Percentiles rank a stretch among this genome's conserved stretches.
These are phyloP conservation scores for Erythrocebus patas DNA, from an alignment of 2,113 vertebrate species.

Conservation along the genomic window DNA sequence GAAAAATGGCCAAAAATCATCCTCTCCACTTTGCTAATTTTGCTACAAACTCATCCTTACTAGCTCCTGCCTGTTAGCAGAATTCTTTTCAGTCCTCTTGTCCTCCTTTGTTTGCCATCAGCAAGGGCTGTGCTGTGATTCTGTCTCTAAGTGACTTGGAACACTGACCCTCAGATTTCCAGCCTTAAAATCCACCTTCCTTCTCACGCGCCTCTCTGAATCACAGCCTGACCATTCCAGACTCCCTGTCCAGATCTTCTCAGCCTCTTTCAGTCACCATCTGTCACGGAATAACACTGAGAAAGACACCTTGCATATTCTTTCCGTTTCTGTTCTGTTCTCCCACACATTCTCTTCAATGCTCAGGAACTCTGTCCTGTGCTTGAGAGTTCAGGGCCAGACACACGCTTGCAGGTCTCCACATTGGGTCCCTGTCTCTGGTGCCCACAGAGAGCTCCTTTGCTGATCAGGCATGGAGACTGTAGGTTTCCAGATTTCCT, in stretches of 20 bases:
- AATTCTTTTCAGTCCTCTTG: background rate
- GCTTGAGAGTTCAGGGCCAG: no score
- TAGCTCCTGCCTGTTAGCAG: background rate
- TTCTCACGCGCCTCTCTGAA: rapidly evolving
- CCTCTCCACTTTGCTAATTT: background rate
- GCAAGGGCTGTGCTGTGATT: background rate
- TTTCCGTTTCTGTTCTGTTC: background rate
- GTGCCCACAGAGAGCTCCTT: background rate
- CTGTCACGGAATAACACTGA: background rate
- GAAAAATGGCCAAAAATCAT: no score
- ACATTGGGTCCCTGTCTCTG: background rate
- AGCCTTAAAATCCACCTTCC: background rate
- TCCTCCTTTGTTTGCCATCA: background rate
- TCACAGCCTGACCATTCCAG: background rate
- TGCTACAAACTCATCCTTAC: background rate
- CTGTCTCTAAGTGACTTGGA: background rate
- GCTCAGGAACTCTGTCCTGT: background rate
- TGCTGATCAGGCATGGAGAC: background rate
- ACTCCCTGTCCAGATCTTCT: background rate
- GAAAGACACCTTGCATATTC: background rate
- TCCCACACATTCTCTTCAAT: background rate
- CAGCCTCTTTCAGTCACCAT: background rate
- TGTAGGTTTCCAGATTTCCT: background rate
- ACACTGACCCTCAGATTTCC: background rate
- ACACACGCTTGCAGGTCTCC: no score